Evolutionary conservation across 2,113 vertebrate species (phyloP).

Genomic region (Clarias gariepinus): DNA sequence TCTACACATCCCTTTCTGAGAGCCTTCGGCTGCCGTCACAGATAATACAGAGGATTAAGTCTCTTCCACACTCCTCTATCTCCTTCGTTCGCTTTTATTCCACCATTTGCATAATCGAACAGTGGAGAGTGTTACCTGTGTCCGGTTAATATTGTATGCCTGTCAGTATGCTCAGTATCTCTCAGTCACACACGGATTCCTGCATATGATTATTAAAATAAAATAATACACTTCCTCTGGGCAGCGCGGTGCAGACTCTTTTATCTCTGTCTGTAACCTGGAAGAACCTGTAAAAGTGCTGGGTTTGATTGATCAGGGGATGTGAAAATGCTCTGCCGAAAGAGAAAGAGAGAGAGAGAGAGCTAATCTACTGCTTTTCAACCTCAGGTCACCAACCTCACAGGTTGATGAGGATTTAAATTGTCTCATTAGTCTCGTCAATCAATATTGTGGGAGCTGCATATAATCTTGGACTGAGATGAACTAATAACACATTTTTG

Average conservation of each 20-base stretch:
- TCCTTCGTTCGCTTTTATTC: slow-evolving; percentile 19
- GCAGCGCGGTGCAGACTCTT: slow-evolving; percentile 5
- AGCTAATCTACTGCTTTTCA: slow-evolving; percentile 9
- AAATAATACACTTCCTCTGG: slow-evolving; percentile 21
- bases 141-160: slow-evolving; percentile 25
- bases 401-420: slow-evolving; percentile 25
- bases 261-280: slow-evolving; percentile 29
- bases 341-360: not conserved
- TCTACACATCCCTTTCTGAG: slow-evolving; percentile 8
- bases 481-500: slow-evolving; percentile 11
- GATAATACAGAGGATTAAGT: slow-evolving; percentile 42
- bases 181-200: slow-evolving; percentile 8
- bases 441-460: slow-evolving; percentile 1
- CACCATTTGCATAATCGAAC: slow-evolving; percentile 33
- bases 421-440: slow-evolving; percentile 15
- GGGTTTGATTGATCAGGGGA: not conserved
- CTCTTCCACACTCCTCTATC: slow-evolving; percentile 24
- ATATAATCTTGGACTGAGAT: not conserved
- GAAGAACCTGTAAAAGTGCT: slow-evolving; percentile 15
- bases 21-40: slow-evolving; percentile 31
- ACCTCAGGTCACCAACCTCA: slow-evolving; percentile 1
- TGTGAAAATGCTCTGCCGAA: not conserved
- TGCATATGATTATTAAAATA: slow-evolving; percentile 27
- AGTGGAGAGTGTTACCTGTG: slow-evolving; percentile 21
- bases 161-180: not conserved